Percentiles rank a stretch among this genome's conserved stretches.
Evolutionary conservation across 2,113 vertebrate species (phyloP).

Genomic region (Irena cyanogastra): DNA sequence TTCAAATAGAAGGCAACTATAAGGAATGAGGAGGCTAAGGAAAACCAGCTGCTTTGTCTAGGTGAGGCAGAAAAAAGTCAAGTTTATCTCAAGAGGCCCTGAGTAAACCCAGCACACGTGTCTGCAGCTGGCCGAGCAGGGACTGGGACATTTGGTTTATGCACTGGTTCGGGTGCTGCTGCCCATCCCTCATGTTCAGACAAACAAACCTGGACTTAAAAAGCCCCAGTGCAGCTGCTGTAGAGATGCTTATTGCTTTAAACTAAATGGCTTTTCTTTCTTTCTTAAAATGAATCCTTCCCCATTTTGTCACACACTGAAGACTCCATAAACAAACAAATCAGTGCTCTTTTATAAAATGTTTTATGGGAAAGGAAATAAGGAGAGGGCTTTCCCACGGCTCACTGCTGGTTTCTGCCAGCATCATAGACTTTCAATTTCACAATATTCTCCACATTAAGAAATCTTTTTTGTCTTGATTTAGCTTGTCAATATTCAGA

Average conservation of each 20-base stretch:
- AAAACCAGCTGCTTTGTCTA: neutral
- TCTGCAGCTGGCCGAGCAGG: neutral
- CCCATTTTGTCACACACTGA: neutral
- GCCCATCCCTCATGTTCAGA: neutral
- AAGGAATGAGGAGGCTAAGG: neutral
- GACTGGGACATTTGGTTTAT: neutral
- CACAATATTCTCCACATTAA: neutral
- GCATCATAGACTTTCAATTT: neutral
- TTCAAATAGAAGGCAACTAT: neutral
- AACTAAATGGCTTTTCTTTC: neutral
- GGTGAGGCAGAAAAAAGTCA: neutral
- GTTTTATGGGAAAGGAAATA: neutral
- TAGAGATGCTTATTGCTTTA: neutral
- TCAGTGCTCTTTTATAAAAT: neutral
- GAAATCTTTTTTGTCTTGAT: neutral
- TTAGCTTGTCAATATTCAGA: neutral
- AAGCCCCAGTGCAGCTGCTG: neutral
- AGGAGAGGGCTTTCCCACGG: neutral
- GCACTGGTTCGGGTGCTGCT: neutral
- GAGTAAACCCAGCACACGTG: rapidly evolving
- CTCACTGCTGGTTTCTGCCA: neutral
- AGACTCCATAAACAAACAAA: neutral
- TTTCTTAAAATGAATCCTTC: neutral
- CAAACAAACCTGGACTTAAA: neutral
- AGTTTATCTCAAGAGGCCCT: neutral